Evolutionary conservation across 1,140 invertebrate species (phyloP).

Genomic region (Eupeodes corollae): DNA sequence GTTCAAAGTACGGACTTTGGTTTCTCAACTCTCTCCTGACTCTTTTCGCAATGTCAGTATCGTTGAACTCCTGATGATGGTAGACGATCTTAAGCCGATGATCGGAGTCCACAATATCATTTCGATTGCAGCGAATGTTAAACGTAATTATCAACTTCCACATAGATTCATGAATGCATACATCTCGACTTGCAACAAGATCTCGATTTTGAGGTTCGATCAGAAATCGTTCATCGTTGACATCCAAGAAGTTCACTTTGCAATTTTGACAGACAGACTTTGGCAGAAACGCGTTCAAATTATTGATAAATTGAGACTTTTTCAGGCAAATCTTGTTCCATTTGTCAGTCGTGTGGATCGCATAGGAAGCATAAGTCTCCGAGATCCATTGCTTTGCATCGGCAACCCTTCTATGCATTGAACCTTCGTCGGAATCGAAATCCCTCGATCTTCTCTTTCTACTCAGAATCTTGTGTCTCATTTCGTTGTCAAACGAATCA

Average conservation of each 20-base stretch:
- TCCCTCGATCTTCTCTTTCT: constrained; percentile 42
- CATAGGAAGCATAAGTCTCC: constrained; percentile 70
- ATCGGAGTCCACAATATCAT: constrained; percentile 59
- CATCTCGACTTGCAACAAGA: constrained; percentile 63
- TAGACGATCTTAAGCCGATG: constrained; percentile 70
- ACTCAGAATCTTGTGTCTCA: constrained; percentile 39
- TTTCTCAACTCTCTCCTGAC: constrained; percentile 65
- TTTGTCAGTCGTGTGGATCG: constrained; percentile 65
- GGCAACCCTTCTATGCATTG: constrained; percentile 28
- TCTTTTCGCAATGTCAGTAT: constrained; percentile 62
- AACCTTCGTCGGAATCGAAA: constrained; percentile 29
- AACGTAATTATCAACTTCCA: constrained; percentile 69
- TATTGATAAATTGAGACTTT: constrained; percentile 66
- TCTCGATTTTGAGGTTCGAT: constrained; percentile 69
- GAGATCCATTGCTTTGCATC: constrained; percentile 72
- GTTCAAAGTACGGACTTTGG: constrained; percentile 74
- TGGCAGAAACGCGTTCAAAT: constrained; percentile 62
- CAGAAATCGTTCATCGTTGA: constrained; percentile 63
- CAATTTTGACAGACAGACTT: constrained; percentile 58
- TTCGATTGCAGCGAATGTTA: constrained; percentile 50
- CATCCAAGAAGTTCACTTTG: constrained; percentile 60
- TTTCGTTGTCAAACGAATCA: constrained; percentile 33
- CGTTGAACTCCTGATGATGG: constrained; percentile 67
- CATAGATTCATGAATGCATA: constrained; percentile 65
- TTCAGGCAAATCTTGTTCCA: constrained; percentile 66